phyloP scores from a whole-genome alignment of 2,797 vertebrate genomes.

The Notolabrus celidotus region DNA sequence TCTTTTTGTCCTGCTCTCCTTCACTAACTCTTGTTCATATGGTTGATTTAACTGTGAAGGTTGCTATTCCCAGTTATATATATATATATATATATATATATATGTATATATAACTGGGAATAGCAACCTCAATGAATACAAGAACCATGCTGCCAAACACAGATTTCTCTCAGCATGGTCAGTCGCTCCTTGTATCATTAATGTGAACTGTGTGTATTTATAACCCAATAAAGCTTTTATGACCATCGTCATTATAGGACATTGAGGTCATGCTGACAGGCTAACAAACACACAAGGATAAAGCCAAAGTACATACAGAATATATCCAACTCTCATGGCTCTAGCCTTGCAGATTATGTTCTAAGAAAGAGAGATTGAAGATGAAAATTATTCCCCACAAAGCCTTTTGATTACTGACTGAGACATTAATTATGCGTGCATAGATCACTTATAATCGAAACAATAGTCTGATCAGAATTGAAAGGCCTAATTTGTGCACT shows the following conservation, averaged over 20 bases:
- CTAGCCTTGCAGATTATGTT: not conserved
- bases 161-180: not conserved
- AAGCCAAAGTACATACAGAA: conserved; percentile 33
- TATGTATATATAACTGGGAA: not conserved
- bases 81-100: too few relatives aligned
- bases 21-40: conserved; percentile 5
- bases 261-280: conserved; percentile 61
- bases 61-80: not conserved
- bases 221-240: conserved; percentile 69
- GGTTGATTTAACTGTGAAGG: conserved; percentile 13
- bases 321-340: conserved; percentile 10
- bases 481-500: too few relatives aligned
- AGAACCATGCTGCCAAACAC: conserved; percentile 8
- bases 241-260: conserved; percentile 43
- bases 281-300: conserved; percentile 40
- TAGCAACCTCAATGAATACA: not conserved
- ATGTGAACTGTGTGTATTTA: conserved; percentile 65
- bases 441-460: too few relatives aligned
- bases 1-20: not conserved
- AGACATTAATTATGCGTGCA: too few relatives aligned
- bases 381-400: too few relatives aligned
- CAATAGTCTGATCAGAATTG: too few relatives aligned
- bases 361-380: too few relatives aligned
- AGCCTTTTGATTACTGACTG: too few relatives aligned
- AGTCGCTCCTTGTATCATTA: conserved; percentile 36